Evolutionary conservation across 2,797 vertebrate species (phyloP), one percentile per base, ranked within the genome.

Genomic region (Miichthys miiuy): DNA sequence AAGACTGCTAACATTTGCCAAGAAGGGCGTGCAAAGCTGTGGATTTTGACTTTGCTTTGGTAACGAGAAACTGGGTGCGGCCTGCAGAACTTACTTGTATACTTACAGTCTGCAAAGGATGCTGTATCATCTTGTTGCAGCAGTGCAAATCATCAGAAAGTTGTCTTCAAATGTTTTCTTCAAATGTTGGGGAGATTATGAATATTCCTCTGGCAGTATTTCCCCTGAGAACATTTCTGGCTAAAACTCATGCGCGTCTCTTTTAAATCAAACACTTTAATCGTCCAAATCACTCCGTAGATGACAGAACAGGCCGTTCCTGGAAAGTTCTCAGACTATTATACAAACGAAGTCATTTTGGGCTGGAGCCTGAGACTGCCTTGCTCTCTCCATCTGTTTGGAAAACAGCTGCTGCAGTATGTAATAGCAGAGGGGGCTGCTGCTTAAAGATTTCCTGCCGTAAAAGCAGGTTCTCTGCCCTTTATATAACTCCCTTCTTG

Each of bases 291-390:
- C 70, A 48, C 10, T 80, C 34, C 66, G 41, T 62, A 51, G 69
- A 87, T 84, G 83, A 91, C 84, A 87, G 87, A 89, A 91, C 88
- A 90, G 66, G 56, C 77, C 5, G 52, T 84, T 88, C 83, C 77
- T 87, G 81, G 84, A 87, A 50, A 47, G 7, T 42, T 75, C 42
- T 84, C 77, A 72, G 63, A 82, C 87, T 80, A 84, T 85, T 81
- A 87, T 82, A 79, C 72, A 86, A 51, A 84, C 46, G 12, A 57
- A 80, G 74, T 83, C n/a, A 67, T 84, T 81, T 72, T 90, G 86
- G 75, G 57, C 73, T 20, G 10, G 30, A 68, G 74, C 85, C 80
- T 41, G 55, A 73, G 55, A 30, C 56, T 68, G 81, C 27, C 61
- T 83, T 4, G 0, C 47, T 77, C 73, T 75, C 70, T 57, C 46